phyloP scores from a whole-genome alignment of 2,797 vertebrate species.

The Leucoraja ocellata region DNA sequence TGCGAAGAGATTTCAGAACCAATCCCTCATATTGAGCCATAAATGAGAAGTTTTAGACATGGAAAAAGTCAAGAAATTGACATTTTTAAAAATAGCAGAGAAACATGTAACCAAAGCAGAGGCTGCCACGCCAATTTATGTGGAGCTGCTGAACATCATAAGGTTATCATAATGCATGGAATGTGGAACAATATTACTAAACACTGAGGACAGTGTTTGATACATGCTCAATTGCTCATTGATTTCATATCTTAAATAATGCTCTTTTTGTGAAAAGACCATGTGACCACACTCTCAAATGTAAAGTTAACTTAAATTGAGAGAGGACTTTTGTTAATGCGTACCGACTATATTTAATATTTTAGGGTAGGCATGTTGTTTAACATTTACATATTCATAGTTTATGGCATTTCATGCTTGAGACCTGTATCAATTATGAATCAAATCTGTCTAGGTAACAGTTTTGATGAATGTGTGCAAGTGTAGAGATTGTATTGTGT shows the following conservation, averaged over 20 bases:
- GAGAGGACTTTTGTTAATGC: not conserved
- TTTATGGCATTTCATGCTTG: not conserved
- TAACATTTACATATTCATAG: not conserved
- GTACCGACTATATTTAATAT: not conserved
- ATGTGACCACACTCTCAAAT: conserved; percentile 20
- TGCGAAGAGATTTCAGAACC: not conserved
- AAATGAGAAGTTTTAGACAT: not conserved
- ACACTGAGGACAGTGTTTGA: conserved; percentile 58
- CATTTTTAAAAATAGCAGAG: not conserved
- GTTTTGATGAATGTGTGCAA: not conserved
- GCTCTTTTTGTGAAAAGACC: conserved; percentile 44
- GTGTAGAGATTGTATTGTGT: too few species aligned
- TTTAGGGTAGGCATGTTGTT: not conserved
- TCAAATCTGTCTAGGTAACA: not conserved
- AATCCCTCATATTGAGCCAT: not conserved
- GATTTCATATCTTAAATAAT: conserved; percentile 53
- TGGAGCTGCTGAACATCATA: conserved; percentile 30
- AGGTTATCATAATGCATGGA: conserved; percentile 59
- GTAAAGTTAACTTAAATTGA: not conserved
- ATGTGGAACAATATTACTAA: conserved; percentile 55
- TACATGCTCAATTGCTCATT: conserved; percentile 50
- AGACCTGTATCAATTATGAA: not conserved
- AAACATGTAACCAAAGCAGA: not conserved
- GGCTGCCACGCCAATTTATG: not conserved
- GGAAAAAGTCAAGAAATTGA: not conserved